phyloP scores from a whole-genome alignment of 2,797 vertebrate species.

The Nothura maculosa region DNA sequence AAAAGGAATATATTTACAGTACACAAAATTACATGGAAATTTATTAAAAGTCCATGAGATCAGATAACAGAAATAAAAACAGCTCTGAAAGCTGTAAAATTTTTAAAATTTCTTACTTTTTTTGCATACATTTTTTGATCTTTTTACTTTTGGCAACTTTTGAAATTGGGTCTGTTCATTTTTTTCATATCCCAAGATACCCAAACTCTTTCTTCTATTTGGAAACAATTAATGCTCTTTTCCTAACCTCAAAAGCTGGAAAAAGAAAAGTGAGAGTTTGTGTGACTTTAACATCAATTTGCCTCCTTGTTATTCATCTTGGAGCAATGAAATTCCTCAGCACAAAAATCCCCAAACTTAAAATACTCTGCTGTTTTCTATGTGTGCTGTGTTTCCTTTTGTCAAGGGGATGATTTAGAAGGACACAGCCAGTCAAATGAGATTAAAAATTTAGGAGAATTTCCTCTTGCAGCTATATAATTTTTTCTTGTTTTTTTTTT shows the following conservation, averaged over 20 bases:
- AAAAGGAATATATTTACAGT: neutral
- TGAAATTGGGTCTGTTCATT: neutral
- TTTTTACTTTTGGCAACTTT: neutral
- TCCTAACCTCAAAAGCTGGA: neutral
- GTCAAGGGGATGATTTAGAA: neutral
- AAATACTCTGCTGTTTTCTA: neutral
- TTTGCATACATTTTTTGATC: rapidly evolving
- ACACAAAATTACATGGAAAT: neutral
- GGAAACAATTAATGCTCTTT: neutral
- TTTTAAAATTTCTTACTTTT: neutral
- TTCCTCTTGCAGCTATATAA: neutral
- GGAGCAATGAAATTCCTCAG: neutral
- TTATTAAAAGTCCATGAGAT: neutral
- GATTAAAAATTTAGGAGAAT: neutral
- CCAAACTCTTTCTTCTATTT: neutral
- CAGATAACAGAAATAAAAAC: neutral
- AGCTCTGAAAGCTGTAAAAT: neutral
- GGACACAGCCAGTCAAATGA: neutral
- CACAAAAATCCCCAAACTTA: neutral
- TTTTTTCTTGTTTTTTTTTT: neutral
- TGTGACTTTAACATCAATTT: neutral
- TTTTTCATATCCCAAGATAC: neutral
- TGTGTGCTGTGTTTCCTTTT: neutral
- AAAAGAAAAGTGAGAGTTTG: neutral
- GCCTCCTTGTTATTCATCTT: neutral